phyloP scores from a whole-genome alignment of 2,888 invertebrate species.

The Heliconius erato region DNA sequence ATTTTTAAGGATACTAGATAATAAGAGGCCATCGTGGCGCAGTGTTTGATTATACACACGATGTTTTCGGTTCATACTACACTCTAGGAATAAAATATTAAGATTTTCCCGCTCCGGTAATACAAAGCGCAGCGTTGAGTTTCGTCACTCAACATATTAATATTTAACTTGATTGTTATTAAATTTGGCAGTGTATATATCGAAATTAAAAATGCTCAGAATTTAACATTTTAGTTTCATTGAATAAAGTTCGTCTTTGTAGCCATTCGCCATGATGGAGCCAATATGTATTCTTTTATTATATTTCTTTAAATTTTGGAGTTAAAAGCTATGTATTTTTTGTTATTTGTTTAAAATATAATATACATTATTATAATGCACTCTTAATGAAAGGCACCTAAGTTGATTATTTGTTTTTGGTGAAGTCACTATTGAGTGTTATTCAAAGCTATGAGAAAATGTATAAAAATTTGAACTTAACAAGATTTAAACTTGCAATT shows the following conservation, averaged over 20 bases:
- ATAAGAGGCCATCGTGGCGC: background rate
- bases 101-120: background rate
- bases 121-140: background rate
- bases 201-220: background rate
- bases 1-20: background rate
- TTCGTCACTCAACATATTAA: background rate
- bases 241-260: background rate
- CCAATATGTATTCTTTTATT: background rate
- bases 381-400: no score
- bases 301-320: background rate
- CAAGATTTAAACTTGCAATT: no score
- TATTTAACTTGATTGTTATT: background rate
- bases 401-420: no score
- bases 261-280: background rate
- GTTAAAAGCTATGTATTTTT: background rate
- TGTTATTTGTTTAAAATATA: no score
- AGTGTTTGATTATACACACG: background rate
- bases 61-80: background rate
- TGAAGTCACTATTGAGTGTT: no score
- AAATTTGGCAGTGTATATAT: background rate
- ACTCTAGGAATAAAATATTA: background rate
- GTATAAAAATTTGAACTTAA: no score
- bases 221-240: no score
- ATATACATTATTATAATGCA: no score
- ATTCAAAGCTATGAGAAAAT: no score